Conservation (phyloP, 2,113 vertebrate genomes). For the Lipophrys pholis region DNA sequence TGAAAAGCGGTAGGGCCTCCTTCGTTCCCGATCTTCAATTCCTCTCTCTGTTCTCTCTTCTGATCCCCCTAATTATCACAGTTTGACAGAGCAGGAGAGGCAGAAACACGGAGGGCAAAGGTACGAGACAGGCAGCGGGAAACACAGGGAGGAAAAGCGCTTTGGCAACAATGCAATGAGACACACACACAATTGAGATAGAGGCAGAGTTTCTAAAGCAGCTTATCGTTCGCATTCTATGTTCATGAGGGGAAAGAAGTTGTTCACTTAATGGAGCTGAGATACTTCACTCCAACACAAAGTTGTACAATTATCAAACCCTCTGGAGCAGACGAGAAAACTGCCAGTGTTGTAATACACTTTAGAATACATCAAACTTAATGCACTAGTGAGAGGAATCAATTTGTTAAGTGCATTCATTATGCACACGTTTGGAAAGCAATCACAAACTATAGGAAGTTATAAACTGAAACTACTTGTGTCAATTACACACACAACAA, state of each 20-base stretch:
- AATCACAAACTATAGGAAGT: no score
- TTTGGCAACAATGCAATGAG: conserved; percentile 35
- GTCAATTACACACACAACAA: no score
- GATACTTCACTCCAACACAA: conserved; percentile 26
- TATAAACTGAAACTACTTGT: no score
- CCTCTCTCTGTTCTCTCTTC: conserved; percentile 42
- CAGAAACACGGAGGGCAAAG: not conserved
- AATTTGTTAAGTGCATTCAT: no score
- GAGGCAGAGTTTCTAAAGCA: conserved; percentile 24
- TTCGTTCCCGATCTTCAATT: conserved; percentile 44
- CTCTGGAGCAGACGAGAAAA: conserved; percentile 15
- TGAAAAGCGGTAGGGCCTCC: conserved; percentile 63
- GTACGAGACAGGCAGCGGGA: conserved; percentile 12
- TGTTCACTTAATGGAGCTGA: conserved; percentile 37
- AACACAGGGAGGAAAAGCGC: conserved; percentile 32
- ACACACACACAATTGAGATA: conserved; percentile 12
- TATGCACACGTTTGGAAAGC: no score
- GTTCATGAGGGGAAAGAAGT: conserved; percentile 40
- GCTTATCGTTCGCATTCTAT: conserved; percentile 39
- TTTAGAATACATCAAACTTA: conserved; percentile 40
- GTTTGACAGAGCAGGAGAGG: conserved; percentile 56
- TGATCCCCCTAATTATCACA: conserved; percentile 68
- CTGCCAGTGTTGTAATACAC: conserved; percentile 14
- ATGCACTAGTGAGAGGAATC: not conserved
- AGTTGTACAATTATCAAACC: conserved; percentile 17